These are phyloP conservation scores for Chaetops frenatus DNA, from an alignment of 2,113 vertebrate species.

Conservation along the genomic window DNA sequence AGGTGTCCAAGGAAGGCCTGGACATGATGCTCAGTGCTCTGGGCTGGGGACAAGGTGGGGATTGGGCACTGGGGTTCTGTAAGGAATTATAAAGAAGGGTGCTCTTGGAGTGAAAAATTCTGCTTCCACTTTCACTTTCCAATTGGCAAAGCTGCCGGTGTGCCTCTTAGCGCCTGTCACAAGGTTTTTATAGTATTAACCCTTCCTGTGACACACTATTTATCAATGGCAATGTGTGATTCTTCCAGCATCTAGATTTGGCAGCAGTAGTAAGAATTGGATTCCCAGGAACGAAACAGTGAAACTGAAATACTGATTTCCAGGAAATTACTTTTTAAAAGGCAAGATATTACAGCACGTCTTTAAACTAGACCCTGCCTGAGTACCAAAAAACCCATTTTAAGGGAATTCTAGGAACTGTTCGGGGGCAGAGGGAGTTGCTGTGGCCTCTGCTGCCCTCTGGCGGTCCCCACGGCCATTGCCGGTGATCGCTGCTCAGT, in stretches of 20 bases:
- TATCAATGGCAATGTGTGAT: not conserved
- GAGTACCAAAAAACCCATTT: not conserved
- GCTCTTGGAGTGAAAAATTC: not conserved
- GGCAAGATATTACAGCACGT: not conserved
- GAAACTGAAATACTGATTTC: not conserved
- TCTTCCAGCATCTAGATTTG: not conserved
- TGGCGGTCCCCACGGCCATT: not conserved
- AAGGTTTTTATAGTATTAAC: not conserved
- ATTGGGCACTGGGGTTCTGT: not conserved
- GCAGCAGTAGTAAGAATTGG: not conserved
- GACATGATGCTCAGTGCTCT: not conserved
- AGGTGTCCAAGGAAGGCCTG: not conserved
- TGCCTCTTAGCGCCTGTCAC: not conserved
- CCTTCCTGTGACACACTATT: not conserved
- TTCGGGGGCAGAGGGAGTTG: not conserved
- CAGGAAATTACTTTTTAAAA: not conserved
- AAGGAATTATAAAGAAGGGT: not conserved
- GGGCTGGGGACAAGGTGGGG: not conserved
- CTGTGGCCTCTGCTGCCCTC: constrained; percentile 26
- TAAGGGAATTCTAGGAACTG: not conserved
- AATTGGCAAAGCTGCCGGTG: not conserved
- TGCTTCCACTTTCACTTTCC: not conserved
- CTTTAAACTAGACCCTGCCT: not conserved
- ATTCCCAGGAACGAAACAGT: not conserved
- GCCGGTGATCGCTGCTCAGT: fast-evolving